Evolutionary conservation across 1,140 invertebrate genomes (phyloP).

Genomic region (Drosophila grimshawi): DNA sequence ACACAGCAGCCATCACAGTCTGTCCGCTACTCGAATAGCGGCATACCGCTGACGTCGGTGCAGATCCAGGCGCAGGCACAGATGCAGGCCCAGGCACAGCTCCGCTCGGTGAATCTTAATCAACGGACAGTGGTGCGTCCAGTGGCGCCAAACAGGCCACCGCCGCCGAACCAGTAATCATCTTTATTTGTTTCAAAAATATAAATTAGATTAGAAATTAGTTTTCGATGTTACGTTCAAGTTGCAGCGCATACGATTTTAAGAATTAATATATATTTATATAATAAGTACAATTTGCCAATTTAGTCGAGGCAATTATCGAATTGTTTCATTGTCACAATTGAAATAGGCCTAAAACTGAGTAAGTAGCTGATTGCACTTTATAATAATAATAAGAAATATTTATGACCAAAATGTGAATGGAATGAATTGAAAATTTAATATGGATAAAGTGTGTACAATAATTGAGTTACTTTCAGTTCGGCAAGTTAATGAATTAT

Average conservation of each 20-base stretch:
- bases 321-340: background rate
- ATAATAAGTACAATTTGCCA: background rate
- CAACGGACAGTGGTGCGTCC: background rate
- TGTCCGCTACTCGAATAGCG: background rate
- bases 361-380: no score
- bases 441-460: background rate
- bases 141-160: background rate
- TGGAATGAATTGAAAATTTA: background rate
- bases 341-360: no score
- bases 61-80: background rate
- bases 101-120: background rate
- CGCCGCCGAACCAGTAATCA: background rate
- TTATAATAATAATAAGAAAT: background rate
- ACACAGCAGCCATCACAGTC: background rate
- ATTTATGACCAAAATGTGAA: background rate
- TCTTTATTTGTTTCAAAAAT: background rate
- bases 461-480: background rate
- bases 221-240: background rate
- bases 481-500: background rate
- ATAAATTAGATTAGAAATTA: background rate
- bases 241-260: background rate
- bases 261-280: background rate
- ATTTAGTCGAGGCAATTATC: background rate
- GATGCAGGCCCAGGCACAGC: constrained; percentile 4
- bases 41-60: background rate